phyloP scores from a whole-genome alignment of 2,113 vertebrate genomes.

The Oreochromis spilurus region DNA sequence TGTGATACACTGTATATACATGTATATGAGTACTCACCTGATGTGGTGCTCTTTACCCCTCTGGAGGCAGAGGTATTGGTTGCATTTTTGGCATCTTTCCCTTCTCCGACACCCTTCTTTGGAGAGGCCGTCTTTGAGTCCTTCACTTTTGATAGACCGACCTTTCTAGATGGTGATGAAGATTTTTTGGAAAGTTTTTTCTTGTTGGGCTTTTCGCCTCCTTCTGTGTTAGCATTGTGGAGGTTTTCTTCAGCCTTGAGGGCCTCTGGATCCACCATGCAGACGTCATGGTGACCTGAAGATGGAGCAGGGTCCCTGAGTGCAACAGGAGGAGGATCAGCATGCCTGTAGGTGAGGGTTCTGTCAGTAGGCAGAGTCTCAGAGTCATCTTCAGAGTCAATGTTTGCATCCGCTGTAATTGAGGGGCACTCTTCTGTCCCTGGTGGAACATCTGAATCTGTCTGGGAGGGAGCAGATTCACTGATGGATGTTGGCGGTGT shows the following conservation, averaged over 20 bases:
- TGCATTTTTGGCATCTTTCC: conserved; percentile 95
- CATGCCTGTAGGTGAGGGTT: conserved; percentile 88
- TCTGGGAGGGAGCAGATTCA: conserved; percentile 89
- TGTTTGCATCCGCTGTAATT: conserved; percentile 94
- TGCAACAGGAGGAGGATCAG: conserved; percentile 83
- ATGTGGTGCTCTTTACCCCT: conserved; percentile 80
- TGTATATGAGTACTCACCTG: conserved; percentile 71
- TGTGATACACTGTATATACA: not conserved
- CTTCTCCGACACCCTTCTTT: conserved; percentile 84
- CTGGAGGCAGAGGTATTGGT: conserved; percentile 87
- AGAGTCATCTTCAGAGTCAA: conserved; percentile 95
- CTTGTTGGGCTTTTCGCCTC: conserved; percentile 86
- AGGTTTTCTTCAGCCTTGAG: conserved; percentile 84
- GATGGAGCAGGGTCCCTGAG: conserved; percentile 87
- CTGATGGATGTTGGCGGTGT: conserved; percentile 92
- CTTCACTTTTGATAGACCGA: conserved; percentile 81
- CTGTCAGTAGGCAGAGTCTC: conserved; percentile 95
- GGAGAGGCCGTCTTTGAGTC: conserved; percentile 86
- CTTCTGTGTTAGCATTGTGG: conserved; percentile 84
- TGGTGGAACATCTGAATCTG: conserved; percentile 90
- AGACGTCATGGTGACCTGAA: conserved; percentile 86
- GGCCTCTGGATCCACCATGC: conserved; percentile 93
- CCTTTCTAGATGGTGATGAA: conserved; percentile 86
- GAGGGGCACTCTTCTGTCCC: conserved; percentile 95
- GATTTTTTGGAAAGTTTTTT: conserved; percentile 89